A percentile compares a stretch with the other conserved stretches of the same genome.
These are phyloP conservation scores for Octopus sinensis DNA, from an alignment of 1,140 invertebrate genomes.

Conservation along the genomic window DNA sequence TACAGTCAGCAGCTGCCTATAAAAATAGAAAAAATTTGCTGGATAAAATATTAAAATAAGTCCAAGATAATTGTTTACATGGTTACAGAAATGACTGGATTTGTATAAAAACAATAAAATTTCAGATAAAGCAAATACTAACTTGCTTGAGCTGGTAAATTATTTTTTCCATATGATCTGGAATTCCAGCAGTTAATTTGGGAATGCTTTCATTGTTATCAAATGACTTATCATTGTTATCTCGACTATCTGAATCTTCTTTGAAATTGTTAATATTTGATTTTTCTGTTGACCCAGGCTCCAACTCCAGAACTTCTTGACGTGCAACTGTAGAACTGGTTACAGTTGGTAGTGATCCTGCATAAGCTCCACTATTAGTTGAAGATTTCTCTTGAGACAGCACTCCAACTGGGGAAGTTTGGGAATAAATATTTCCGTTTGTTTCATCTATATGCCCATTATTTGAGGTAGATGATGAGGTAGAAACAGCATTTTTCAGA, in stretches of 20 bases:
- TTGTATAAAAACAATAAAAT: background rate
- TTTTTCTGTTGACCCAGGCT: slow-evolving; percentile 15
- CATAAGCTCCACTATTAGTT: background rate
- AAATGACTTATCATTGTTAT: slow-evolving; percentile 24
- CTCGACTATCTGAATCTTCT: slow-evolving; percentile 30
- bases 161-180: slow-evolving; percentile 61
- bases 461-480: slow-evolving; percentile 4
- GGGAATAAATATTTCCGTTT: background rate
- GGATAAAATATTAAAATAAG: background rate
- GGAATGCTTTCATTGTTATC: slow-evolving; percentile 50
- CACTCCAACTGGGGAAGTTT: background rate
- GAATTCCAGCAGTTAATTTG: slow-evolving; percentile 64
- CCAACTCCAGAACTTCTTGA: background rate
- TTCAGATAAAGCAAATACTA: slow-evolving; percentile 13
- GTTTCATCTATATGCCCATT: background rate
- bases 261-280: slow-evolving; percentile 22
- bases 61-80: no score
- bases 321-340: background rate
- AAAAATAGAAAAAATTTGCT: slow-evolving; percentile 24
- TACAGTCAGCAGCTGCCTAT: slow-evolving; percentile 60
- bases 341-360: background rate
- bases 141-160: slow-evolving; percentile 64
- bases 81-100: no score
- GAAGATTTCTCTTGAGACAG: slow-evolving; percentile 2
- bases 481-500: slow-evolving; percentile 37